Percentiles rank a stretch among this genome's conserved stretches.
phyloP scores from a whole-genome alignment of 1,140 invertebrate genomes.

The Agrypnia vestita region DNA sequence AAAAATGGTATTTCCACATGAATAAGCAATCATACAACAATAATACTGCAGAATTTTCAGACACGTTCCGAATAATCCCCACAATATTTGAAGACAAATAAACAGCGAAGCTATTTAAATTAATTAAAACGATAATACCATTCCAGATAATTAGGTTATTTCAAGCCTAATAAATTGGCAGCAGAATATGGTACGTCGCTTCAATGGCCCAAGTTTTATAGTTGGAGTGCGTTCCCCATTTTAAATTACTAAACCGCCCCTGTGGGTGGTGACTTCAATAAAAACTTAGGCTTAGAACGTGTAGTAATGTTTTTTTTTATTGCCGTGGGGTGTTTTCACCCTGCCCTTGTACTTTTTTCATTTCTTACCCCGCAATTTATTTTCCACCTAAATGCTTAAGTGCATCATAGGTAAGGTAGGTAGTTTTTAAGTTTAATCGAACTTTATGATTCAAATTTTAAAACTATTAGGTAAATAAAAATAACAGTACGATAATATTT shows the following conservation, averaged over 20 bases:
- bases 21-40: no score
- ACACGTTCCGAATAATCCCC: no score
- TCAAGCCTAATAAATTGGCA: conserved; percentile 58
- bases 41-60: no score
- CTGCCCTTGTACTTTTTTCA: conserved; percentile 39
- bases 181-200: conserved; percentile 37
- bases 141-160: conserved; percentile 58
- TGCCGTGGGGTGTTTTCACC: conserved; percentile 45
- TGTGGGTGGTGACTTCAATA: conserved; percentile 58
- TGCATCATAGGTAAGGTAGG: no score
- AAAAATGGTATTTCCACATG: no score
- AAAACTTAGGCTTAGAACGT: conserved; percentile 56
- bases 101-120: conserved; percentile 38
- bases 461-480: no score
- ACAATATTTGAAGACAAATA: background rate
- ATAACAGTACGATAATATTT: no score
- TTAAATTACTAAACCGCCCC: conserved; percentile 51
- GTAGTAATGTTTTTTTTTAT: conserved; percentile 59
- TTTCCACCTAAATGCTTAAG: conserved; percentile 4
- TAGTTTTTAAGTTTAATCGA: conserved; percentile 16
- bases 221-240: conserved; percentile 55
- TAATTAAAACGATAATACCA: conserved; percentile 53
- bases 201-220: conserved; percentile 58
- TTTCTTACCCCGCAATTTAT: conserved; percentile 47
- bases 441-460: background rate